These are phyloP conservation scores for Drosophila setifemur DNA, from an alignment of 1,140 invertebrate genomes.

Conservation along the genomic window DNA sequence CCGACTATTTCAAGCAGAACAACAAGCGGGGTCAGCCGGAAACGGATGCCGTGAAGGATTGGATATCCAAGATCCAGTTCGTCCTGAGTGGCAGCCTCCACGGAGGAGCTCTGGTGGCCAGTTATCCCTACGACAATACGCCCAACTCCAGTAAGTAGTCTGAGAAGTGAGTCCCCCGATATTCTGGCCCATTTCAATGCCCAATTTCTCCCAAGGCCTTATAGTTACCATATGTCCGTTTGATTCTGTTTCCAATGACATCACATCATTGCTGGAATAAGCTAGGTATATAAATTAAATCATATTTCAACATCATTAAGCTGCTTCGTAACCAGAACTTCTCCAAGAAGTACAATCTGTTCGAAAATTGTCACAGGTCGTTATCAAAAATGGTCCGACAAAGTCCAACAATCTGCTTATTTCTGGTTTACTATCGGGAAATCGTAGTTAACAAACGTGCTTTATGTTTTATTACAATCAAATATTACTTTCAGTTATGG, in stretches of 20 bases:
- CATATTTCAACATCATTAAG: background rate
- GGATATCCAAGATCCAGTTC: slow-evolving; percentile 96
- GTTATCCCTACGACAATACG: slow-evolving; percentile 96
- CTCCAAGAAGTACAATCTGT: background rate
- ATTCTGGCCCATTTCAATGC: no score
- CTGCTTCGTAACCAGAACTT: slow-evolving; percentile 4
- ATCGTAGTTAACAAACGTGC: background rate
- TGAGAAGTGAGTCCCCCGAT: slow-evolving; percentile 5
- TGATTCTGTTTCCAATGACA: background rate
- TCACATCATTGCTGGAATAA: background rate
- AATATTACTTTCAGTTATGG: background rate
- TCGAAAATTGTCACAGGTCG: background rate
- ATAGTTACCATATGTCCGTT: slow-evolving; percentile 2
- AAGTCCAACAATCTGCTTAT: slow-evolving; percentile 2
- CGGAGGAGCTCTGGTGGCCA: slow-evolving; percentile 95
- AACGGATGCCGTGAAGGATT: slow-evolving; percentile 96
- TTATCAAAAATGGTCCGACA: background rate
- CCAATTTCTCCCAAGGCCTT: no score
- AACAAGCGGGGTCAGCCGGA: slow-evolving; percentile 94
- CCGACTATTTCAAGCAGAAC: slow-evolving; percentile 95
- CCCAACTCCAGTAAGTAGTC: slow-evolving; percentile 92
- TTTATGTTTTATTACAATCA: background rate
- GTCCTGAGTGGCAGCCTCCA: slow-evolving; percentile 95
- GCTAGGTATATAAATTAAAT: background rate
- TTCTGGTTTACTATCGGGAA: background rate